A percentile compares a stretch with the other conserved stretches of the same genome.
phyloP scores from a whole-genome alignment of 2,797 vertebrate species.

The Adrianichthys oophorus region DNA sequence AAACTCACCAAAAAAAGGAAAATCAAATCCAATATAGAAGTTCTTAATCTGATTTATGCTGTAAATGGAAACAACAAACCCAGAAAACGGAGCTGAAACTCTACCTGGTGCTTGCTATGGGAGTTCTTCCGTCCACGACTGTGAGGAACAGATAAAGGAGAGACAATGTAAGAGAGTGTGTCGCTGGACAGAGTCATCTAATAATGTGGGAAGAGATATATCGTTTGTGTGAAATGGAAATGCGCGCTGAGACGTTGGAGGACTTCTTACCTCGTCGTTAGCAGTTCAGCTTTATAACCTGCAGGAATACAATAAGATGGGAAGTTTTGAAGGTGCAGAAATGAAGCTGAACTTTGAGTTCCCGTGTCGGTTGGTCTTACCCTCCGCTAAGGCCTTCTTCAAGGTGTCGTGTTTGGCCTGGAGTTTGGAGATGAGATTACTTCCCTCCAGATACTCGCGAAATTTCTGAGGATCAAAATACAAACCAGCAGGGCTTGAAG shows the following conservation, averaged over 20 bases:
- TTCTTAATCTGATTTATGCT: no score
- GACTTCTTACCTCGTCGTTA: constrained; percentile 75
- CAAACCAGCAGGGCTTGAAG: neutral
- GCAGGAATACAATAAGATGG: constrained; percentile 7
- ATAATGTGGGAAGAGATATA: constrained; percentile 13
- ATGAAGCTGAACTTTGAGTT: no score
- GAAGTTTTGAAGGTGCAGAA: neutral
- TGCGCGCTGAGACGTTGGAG: neutral
- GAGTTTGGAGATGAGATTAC: constrained; percentile 88
- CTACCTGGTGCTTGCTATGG: constrained; percentile 97
- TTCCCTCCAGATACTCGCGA: constrained; percentile 85
- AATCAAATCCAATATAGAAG: no score
- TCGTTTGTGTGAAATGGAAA: constrained; percentile 20
- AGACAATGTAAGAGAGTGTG: constrained; percentile 12
- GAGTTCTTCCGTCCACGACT: constrained; percentile 98
- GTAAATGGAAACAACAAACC: neutral
- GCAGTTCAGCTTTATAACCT: constrained; percentile 79
- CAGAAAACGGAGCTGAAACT: constrained; percentile 10
- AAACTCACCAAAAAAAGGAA: no score
- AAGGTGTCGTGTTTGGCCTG: constrained; percentile 89
- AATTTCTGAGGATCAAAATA: constrained; percentile 80
- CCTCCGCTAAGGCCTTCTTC: constrained; percentile 86
- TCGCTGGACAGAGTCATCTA: constrained; percentile 17
- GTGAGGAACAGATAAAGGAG: constrained; percentile 30
- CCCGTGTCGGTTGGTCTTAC: constrained; percentile 53